Base-by-base conservation (phyloP, 2,113 vertebrate species). In the Ceyx margarethae region DNA sequence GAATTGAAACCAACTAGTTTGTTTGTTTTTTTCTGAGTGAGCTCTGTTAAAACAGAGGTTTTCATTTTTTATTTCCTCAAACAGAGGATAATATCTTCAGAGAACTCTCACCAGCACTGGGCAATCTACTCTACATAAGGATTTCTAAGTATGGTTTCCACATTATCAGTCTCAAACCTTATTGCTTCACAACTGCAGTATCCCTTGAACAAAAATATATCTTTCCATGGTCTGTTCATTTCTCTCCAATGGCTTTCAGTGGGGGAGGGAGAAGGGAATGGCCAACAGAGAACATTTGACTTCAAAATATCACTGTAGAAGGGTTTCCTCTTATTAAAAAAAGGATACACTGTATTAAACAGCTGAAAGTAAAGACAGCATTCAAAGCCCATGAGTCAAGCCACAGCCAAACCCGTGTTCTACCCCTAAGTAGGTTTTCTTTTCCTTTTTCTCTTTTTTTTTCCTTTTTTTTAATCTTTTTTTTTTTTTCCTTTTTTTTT, bases 381-480 rank as follows among this genome's bases (percentile, higher is more conserved):
- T 93, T 97, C 97, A 98, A 98, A 98, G 97, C 97, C 97, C 97
- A 97, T 93, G 96, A 98, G 97, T 98, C 97, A 98, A 98, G 97
- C 98, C 98, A 97, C 96, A 97, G 97, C 97, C 97, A 96, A 98
- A 98, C 96, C 97, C 96, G 97, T 96, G 96, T 97, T 97, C 96
- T 98, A 98, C 85, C 96, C 97, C 97, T 97, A 97, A 95, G 89
- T 95, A 95, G 94, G 95, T 97, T 97, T 96, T 94, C 89, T 94
- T 95, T 96, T 96, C 92, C 81, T 74, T 79, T 87, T 89, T 71
- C 10, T 43, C 22, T 45, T 65, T 65, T 31, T 15, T 29, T 28
- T 20, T 4, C 11, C 40, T 61, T 42, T 65, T 45, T 31, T 20
- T 53, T 58, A 68, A 58, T 6, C 20, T 60, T 81, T 91, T 91